phyloP scores from a whole-genome alignment of 2,888 invertebrate genomes.

The Augochlorella aurata region DNA sequence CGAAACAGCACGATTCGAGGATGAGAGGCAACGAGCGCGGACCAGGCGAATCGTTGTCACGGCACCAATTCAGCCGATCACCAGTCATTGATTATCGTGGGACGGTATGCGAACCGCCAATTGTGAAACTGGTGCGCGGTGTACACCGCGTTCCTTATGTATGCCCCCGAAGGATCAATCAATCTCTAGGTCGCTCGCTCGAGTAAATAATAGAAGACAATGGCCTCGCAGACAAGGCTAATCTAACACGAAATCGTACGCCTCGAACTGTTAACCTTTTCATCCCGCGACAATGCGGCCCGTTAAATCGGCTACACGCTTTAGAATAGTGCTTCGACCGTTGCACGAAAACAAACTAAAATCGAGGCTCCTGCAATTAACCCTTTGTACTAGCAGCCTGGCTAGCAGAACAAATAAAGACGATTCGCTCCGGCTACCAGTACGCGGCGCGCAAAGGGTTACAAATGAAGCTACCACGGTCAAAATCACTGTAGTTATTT shows the following conservation, averaged over 20 bases:
- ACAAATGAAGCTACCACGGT: no score
- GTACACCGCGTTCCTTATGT: constrained; percentile 39
- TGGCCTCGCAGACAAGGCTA: constrained; percentile 29
- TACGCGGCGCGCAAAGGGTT: no score
- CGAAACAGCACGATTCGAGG: constrained; percentile 35
- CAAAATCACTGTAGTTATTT: no score
- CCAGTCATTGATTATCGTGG: constrained; percentile 73
- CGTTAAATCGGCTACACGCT: background rate
- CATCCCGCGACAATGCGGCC: background rate
- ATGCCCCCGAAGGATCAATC: constrained; percentile 49
- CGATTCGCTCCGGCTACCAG: no score
- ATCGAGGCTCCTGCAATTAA: background rate
- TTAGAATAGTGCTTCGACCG: background rate
- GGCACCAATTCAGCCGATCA: constrained; percentile 71
- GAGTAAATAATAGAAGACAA: constrained; percentile 49
- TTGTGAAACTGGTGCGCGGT: constrained; percentile 58
- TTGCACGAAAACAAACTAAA: background rate
- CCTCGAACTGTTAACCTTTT: constrained; percentile 31
- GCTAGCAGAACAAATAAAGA: no score
- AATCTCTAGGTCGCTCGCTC: constrained; percentile 19
- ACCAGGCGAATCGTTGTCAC: constrained; percentile 60
- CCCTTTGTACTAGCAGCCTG: background rate
- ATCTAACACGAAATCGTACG: constrained; percentile 34
- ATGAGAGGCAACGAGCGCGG: constrained; percentile 36
- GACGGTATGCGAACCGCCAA: constrained; percentile 61